These are phyloP conservation scores for Drosophila robusta DNA, from an alignment of 2,888 invertebrate genomes.

Conservation along the genomic window DNA sequence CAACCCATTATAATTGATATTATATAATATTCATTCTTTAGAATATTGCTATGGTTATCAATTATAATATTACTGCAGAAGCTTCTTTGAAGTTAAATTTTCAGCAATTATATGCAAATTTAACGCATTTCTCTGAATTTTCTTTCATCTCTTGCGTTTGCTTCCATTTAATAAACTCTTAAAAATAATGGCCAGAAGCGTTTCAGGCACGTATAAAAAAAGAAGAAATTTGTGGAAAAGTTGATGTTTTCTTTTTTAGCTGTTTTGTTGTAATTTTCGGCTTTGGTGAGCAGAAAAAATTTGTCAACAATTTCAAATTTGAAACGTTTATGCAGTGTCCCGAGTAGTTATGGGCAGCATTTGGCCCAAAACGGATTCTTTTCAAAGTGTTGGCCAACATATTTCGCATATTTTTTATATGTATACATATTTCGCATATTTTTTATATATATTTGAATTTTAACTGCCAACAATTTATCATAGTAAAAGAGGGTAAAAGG, in stretches of 20 bases:
- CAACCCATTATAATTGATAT: background rate
- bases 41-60: background rate
- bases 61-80: background rate
- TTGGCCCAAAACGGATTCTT: constrained; percentile 11
- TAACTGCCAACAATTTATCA: constrained; percentile 67
- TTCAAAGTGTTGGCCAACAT: constrained; percentile 31
- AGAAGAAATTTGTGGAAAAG: background rate
- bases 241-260: background rate
- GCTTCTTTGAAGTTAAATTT: background rate
- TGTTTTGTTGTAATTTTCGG: constrained; percentile 13
- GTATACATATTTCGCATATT: constrained; percentile 5
- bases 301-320: constrained; percentile 19
- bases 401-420: constrained; percentile 36
- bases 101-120: background rate
- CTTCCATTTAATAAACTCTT: background rate
- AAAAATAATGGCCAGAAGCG: background rate
- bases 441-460: constrained; percentile 48
- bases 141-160: background rate
- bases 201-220: background rate
- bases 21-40: background rate
- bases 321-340: constrained; percentile 21
- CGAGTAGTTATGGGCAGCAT: background rate
- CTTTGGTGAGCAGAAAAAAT: constrained; percentile 3
- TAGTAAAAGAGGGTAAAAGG: background rate
- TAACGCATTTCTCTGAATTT: background rate